phyloP scores from a whole-genome alignment of 1,140 invertebrate genomes.

The Portunus trituberculatus region DNA sequence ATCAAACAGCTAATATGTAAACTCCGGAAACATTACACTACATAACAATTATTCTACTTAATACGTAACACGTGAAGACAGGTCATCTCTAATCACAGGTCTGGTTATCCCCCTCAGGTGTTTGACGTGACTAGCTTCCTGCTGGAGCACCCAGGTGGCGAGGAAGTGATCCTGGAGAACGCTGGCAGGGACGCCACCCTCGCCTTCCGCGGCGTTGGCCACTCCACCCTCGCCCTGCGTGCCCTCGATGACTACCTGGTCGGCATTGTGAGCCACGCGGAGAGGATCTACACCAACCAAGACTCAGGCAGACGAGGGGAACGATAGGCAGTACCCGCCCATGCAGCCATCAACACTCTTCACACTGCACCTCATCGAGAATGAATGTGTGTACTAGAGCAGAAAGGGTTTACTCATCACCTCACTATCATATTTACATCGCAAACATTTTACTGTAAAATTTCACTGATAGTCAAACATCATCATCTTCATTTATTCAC shows the following conservation, averaged over 20 bases:
- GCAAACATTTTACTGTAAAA: background rate
- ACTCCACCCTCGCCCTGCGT: constrained; percentile 85
- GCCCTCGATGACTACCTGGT: constrained; percentile 86
- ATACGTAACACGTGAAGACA: too few species aligned
- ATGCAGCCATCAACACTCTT: background rate
- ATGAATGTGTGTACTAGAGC: too few species aligned
- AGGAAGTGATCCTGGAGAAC: constrained; percentile 91
- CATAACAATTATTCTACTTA: too few species aligned
- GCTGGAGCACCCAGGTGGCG: constrained; percentile 90
- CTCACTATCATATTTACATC: background rate
- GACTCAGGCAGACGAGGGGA: constrained; percentile 39
- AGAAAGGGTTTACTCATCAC: background rate
- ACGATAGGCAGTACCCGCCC: background rate
- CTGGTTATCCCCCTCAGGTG: constrained; percentile 78
- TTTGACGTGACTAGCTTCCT: constrained; percentile 85
- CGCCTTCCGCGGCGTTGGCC: constrained; percentile 90
- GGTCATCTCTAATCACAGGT: background rate
- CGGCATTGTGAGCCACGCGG: constrained; percentile 86
- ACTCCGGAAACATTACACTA: background rate
- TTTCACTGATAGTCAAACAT: background rate
- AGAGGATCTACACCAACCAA: constrained; percentile 85
- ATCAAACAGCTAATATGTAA: background rate
- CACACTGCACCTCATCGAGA: background rate
- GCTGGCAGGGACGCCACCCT: constrained; percentile 92
- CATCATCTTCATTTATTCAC: background rate